These are phyloP conservation scores for Globia sparganii DNA, from an alignment of 2,888 invertebrate species.

Conservation along the genomic window DNA sequence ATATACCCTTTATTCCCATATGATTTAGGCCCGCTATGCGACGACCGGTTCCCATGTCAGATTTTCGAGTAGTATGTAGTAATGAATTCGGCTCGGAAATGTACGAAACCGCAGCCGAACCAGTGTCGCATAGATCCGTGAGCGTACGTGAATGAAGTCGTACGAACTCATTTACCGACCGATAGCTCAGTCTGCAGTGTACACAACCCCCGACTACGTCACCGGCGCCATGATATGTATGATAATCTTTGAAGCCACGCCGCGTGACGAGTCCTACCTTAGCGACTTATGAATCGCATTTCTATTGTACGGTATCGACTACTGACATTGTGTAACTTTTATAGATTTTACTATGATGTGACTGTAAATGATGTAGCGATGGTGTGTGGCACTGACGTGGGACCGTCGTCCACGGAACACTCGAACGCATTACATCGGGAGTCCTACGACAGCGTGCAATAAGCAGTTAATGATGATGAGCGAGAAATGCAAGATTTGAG, in stretches of 20 bases:
- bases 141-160: conserved; percentile 6
- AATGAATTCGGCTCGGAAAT: conserved; percentile 17
- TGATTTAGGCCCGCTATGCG: conserved; percentile 9
- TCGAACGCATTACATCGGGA: background rate
- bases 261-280: conserved; percentile 13
- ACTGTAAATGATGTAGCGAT: conserved; percentile 38
- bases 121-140: conserved; percentile 22
- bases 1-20: conserved; percentile 24
- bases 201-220: conserved; percentile 3
- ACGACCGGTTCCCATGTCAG: conserved; percentile 11
- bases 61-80: conserved; percentile 30
- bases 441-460: too few species aligned
- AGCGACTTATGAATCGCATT: conserved; percentile 38
- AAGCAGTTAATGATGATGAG: background rate
- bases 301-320: conserved; percentile 44
- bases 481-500: too few species aligned
- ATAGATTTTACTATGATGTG: conserved; percentile 39
- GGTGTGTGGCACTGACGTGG: conserved; percentile 32
- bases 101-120: conserved; percentile 12
- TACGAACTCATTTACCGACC: conserved; percentile 1
- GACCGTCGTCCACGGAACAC: conserved; percentile 32
- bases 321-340: conserved; percentile 45
- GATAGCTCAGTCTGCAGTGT: conserved; percentile 18
- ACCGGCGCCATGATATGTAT: conserved; percentile 4
- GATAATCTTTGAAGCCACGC: conserved; percentile 14